Percentiles rank a stretch among this genome's conserved stretches.
These are phyloP conservation scores for Mercenaria mercenaria DNA, from an alignment of 1,140 invertebrate genomes.

Conservation along the genomic window DNA sequence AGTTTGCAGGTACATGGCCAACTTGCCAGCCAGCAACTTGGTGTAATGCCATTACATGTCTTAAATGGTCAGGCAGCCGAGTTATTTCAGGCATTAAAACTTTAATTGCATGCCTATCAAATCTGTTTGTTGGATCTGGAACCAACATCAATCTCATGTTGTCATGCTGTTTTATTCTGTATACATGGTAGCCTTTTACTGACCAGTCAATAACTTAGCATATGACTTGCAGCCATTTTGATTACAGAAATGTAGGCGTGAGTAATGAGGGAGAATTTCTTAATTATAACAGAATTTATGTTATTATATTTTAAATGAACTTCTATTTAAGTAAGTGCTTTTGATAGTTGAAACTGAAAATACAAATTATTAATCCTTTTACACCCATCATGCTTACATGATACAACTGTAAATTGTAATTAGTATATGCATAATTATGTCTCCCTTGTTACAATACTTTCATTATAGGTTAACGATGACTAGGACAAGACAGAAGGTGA, in stretches of 20 bases:
- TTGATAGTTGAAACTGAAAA: too few species aligned
- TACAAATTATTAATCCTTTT: too few species aligned
- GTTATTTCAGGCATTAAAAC: conserved; percentile 3
- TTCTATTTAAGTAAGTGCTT: too few species aligned
- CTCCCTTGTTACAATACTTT: too few species aligned
- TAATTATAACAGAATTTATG: not conserved
- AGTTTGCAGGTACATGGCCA: conserved; percentile 33
- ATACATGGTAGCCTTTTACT: conserved; percentile 46
- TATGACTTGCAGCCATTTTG: conserved; percentile 17
- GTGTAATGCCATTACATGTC: not conserved
- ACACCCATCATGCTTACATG: too few species aligned
- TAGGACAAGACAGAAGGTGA: not conserved
- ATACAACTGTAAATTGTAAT: too few species aligned
- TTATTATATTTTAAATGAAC: not conserved
- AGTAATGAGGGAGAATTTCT: too few species aligned
- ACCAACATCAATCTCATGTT: not conserved
- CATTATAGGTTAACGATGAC: not conserved
- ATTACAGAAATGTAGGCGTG: too few species aligned
- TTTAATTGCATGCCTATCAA: conserved; percentile 4
- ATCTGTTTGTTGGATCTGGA: conserved; percentile 20
- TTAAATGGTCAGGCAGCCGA: not conserved
- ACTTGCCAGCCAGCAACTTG: conserved; percentile 29
- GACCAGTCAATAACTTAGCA: not conserved
- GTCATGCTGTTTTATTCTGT: conserved; percentile 5
- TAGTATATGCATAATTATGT: too few species aligned